Evolutionary conservation across 2,797 vertebrate genomes (phyloP), one percentile per base, ranked within the genome.

Genomic region (Danio tinwini): DNA sequence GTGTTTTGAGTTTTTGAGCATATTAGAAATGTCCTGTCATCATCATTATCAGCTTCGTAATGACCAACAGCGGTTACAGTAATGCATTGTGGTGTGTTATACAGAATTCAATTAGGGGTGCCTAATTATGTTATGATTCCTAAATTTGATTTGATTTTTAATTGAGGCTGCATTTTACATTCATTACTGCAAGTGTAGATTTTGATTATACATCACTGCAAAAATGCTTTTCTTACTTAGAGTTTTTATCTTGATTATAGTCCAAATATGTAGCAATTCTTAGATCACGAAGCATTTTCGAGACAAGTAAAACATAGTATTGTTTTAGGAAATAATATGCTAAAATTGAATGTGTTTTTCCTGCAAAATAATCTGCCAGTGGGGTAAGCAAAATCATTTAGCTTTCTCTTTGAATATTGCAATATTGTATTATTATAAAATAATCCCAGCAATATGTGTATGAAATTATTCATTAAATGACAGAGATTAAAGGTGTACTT

Each of bases 41-140:
- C 45, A 47, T 49, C 64, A 67, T 29, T 71, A 21, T 19, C 17
- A 47, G 45, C 42, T 17, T 42, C 8, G 39, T 55, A 5, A 71
- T 44, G 37, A 71, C 52, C 12, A 19, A 17, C n/a, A 71, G 39
- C 7, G 55, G 39, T 69, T 69, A 53, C 6, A 53, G 29, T 13
- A 13, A 13, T 52, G 29, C 17, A 19, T 39, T 11, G 21, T 39
- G 5, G 4, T 29, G 50, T 69, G 21, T 39, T 39, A 52, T 17
- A 39, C 49, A 69, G 16, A 39, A 69, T 69, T 52, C n/a, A 52
- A 50, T 37, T 50, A 50, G 37, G 47, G 68, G 37, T 49, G 14
- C 3, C 14, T 39, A 29, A n/a, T 52, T 39, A 12, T 37, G 16
- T 50, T 68, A 7, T 0, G 39, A n/a, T 69, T 52, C 14, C 9